Base-by-base conservation (phyloP, 2,797 vertebrate species). In the Artibeus lituratus region DNA sequence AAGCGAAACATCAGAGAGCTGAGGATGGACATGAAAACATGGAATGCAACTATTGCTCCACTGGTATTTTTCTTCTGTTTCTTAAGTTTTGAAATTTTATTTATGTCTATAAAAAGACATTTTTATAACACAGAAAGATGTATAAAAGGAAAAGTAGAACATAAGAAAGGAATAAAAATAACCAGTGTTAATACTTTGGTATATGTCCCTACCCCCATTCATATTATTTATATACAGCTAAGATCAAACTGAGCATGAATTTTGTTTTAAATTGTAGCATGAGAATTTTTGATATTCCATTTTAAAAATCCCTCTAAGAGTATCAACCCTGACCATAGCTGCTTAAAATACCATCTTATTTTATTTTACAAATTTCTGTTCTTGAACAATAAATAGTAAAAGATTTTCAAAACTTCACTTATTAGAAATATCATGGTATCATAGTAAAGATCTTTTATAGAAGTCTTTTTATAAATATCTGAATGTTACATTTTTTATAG, bases 271-370 rank as follows among this genome's bases (percentile, higher is more conserved):
- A 32, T 51, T 55, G 21, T 5, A 70, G 55, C 39, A 73, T 49
- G 39, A 80, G n/a, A 70, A 78, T 49, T 88, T 85, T 51, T 88
- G 39, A 87, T 70, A 73, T 44, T 32, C 14, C 21, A 88, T 35
- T 94, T 86, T 55, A 78, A 69, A 96, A 97, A 86, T 86, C 51
- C 53, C 88, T 94, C 67, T 65, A 78, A 82, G 59, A 92, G 90
- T 39, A 57, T 65, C 32, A 57, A 29, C 15, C 19, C 32, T 81
- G 62, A 76, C 24, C n/a, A 78, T 1, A 42, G 32, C 29, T 95
- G n/a, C 39, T 62, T 32, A 51, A 89, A 94, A 83, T 29, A 87
- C 32, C 44, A 39, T 37, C 59, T 81, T 89, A 57, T 35, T 74
- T 76, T 91, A 81, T 62, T 81, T 73, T 65, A 87, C 69, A 39